Evolutionary conservation across 2,888 invertebrate species (phyloP).

Genomic region (Campoplex nolae): DNA sequence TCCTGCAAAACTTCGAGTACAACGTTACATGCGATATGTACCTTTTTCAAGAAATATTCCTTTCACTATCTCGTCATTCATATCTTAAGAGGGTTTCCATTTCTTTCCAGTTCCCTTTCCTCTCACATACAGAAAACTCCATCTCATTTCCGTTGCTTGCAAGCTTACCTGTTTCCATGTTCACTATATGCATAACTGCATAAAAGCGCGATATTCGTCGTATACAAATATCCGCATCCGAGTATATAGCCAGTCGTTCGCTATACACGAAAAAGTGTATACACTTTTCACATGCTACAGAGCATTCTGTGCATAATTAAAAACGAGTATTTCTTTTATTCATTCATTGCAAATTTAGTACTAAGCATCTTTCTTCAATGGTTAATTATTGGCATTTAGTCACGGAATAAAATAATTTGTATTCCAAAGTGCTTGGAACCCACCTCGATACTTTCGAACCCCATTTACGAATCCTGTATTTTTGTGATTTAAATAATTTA

Average conservation of each 20-base stretch:
- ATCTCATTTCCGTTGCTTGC: slow-evolving; percentile 54
- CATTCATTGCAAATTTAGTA: not conserved
- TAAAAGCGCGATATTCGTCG: slow-evolving; percentile 59
- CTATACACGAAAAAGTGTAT: slow-evolving; percentile 17
- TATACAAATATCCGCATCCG: slow-evolving; percentile 55
- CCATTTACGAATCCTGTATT: not conserved
- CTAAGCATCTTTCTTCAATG: not conserved
- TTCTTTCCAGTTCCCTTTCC: slow-evolving; percentile 60
- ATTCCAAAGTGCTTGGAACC: not conserved
- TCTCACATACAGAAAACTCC: slow-evolving; percentile 53
- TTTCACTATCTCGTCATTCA: slow-evolving; percentile 18
- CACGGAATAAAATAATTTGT: not conserved
- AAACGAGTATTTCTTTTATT: not conserved
- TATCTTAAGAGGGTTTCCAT: slow-evolving; percentile 55
- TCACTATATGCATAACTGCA: slow-evolving; percentile 1
- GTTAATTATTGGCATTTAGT: not conserved
- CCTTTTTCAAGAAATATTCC: slow-evolving; percentile 5
- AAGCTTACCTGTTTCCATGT: slow-evolving; percentile 37
- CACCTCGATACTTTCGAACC: not conserved
- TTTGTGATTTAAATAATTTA: not conserved
- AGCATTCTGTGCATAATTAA: not conserved
- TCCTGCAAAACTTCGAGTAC: slow-evolving; percentile 14
- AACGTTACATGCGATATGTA: slow-evolving; percentile 16
- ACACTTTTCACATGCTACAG: not conserved
- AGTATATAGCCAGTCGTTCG: slow-evolving; percentile 16